Conservation (phyloP, 2,113 vertebrate genomes). For the Zosterops lateralis region DNA sequence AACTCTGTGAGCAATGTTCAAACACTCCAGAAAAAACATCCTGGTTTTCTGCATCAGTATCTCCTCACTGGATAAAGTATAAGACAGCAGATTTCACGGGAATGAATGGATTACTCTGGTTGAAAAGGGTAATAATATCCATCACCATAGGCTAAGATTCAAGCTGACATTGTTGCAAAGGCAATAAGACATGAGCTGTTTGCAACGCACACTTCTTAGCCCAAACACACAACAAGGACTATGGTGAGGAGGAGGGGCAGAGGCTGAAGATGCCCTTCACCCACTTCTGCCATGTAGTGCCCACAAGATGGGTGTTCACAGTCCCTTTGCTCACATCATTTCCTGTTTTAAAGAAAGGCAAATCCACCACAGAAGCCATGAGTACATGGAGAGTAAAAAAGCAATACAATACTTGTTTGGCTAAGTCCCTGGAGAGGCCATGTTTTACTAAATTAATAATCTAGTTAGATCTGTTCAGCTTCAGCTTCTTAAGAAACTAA, state of each 20-base stretch:
- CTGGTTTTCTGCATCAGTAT: not conserved
- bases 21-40: not conserved
- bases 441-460: constrained; percentile 63
- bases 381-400: not conserved
- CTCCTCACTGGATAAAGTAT: not conserved
- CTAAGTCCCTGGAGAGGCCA: not conserved
- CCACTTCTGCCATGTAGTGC: not conserved
- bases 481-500: constrained; percentile 57
- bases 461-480: constrained; percentile 49
- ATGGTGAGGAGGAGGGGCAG: not conserved
- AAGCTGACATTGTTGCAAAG: not conserved
- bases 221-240: not conserved
- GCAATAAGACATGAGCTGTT: not conserved
- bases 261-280: not conserved
- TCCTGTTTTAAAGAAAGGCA: not conserved
- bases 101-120: not conserved
- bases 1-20: not conserved
- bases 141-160: not conserved
- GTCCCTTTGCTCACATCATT: not conserved
- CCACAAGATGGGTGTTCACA: not conserved
- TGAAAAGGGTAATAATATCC: not conserved
- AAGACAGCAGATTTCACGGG: not conserved
- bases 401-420: not conserved
- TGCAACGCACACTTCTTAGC: not conserved
- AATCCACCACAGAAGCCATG: not conserved